Evolutionary conservation across 1,140 invertebrate genomes (phyloP).

Genomic region (Reticulitermes speratus): DNA sequence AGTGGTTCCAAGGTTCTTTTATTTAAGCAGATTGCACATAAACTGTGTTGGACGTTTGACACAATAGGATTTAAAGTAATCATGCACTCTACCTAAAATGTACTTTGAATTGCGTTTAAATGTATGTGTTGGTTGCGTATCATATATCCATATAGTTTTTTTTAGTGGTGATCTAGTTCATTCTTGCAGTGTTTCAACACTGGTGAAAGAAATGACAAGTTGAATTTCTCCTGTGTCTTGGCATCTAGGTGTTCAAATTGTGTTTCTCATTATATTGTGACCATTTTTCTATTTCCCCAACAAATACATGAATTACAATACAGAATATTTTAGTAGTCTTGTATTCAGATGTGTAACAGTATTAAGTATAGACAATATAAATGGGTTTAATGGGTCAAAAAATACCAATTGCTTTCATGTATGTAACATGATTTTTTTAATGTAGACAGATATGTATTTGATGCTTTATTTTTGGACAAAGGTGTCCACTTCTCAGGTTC

Average conservation of each 20-base stretch:
- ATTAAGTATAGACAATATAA: neutral
- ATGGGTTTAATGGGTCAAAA: neutral
- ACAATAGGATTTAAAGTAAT: neutral
- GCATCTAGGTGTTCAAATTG: neutral
- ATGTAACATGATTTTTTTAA: neutral
- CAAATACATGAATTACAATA: neutral
- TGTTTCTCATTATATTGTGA: neutral
- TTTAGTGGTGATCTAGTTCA: neutral
- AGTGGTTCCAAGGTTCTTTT: conserved; percentile 23
- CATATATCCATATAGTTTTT: neutral
- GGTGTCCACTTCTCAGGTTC: neutral
- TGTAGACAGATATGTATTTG: neutral
- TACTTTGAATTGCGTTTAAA: neutral
- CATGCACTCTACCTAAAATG: neutral
- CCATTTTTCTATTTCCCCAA: neutral
- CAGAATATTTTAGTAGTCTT: neutral
- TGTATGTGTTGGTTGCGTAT: conserved; percentile 11
- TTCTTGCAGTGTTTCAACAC: neutral
- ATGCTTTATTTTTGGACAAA: neutral
- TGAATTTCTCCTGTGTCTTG: neutral
- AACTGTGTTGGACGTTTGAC: neutral
- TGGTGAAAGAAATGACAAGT: conserved; percentile 2
- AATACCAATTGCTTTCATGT: neutral
- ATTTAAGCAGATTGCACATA: conserved; percentile 4
- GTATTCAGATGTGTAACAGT: conserved; percentile 12